These are phyloP conservation scores for Channa maculata DNA, from an alignment of 2,113 vertebrate species.

Conservation along the genomic window DNA sequence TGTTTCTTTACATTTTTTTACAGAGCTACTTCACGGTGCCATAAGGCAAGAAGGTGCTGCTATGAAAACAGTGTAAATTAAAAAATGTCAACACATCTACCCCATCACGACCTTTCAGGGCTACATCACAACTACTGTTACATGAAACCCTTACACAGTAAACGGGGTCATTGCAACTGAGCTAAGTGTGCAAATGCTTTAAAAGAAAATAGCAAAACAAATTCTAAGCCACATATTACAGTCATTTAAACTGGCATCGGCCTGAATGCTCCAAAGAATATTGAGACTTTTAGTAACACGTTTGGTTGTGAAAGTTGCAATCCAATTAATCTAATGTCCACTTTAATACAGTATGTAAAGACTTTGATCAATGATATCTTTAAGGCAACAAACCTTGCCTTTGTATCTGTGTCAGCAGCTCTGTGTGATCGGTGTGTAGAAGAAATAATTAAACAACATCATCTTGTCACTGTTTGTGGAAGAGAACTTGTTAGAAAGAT, in stretches of 20 bases:
- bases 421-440: background rate
- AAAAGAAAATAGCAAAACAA: no score
- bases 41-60: background rate
- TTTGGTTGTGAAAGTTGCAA: background rate
- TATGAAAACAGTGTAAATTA: background rate
- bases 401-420: background rate
- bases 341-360: no score
- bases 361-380: no score
- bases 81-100: background rate
- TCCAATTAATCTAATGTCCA: no score
- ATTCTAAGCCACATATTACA: background rate
- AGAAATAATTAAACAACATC: slow-evolving; percentile 1
- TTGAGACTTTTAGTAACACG: background rate
- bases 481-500: slow-evolving; percentile 7
- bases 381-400: no score
- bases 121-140: background rate
- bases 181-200: background rate
- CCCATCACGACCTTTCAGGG: background rate
- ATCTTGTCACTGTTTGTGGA: slow-evolving; percentile 2
- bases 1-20: background rate
- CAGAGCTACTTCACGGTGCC: background rate
- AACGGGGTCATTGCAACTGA: background rate
- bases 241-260: background rate
- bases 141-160: background rate
- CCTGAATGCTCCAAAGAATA: no score